A percentile compares a stretch with the other conserved stretches of the same genome.
Evolutionary conservation across 2,888 invertebrate genomes (phyloP).

Genomic region (Phaonia tiefii): DNA sequence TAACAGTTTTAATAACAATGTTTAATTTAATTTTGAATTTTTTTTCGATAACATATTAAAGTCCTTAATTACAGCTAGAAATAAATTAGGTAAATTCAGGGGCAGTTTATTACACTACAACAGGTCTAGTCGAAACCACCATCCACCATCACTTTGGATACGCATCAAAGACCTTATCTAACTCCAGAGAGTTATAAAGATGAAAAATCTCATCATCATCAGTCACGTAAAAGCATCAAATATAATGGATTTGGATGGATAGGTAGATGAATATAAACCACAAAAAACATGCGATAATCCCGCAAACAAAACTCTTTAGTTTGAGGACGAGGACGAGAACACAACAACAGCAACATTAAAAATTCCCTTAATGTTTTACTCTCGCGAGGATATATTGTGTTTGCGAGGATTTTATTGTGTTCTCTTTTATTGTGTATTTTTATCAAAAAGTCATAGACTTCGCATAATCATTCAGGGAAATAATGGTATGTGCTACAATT

Average conservation of each 20-base stretch:
- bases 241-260: too few relatives aligned
- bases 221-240: slow-evolving; percentile 3
- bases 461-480: background rate
- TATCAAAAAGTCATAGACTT: background rate
- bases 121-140: background rate
- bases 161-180: background rate
- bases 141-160: background rate
- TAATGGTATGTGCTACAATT: background rate
- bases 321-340: background rate
- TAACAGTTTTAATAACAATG: too few relatives aligned
- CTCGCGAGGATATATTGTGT: background rate
- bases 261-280: background rate
- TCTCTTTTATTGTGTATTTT: background rate
- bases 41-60: too few relatives aligned
- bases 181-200: background rate
- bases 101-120: too few relatives aligned
- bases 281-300: background rate
- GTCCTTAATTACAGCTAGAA: too few relatives aligned
- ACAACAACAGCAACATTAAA: too few relatives aligned
- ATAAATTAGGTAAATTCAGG: too few relatives aligned
- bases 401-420: background rate
- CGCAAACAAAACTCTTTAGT: background rate
- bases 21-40: too few relatives aligned
- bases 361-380: background rate
- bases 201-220: background rate